Evolutionary conservation across 2,113 vertebrate genomes (phyloP), one percentile per base, ranked within the genome.

Genomic region (Stercorarius parasiticus): DNA sequence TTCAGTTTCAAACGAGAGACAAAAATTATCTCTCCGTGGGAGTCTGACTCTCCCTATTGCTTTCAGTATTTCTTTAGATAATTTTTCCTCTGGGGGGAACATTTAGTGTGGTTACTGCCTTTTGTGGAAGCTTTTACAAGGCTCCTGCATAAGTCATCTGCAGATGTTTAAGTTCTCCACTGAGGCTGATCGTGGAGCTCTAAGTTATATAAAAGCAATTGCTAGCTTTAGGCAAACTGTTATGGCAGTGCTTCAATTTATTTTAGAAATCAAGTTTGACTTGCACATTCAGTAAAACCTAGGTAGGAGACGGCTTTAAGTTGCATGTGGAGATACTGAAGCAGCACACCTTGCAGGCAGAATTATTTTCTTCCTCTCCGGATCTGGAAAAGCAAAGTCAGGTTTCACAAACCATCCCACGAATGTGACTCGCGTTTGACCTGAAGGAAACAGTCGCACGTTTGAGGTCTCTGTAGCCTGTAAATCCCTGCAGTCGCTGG

Each of bases 91-190:
- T 1, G 21, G 30, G 45, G 52, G 52, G 34, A 56, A 22, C 65
- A 13, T 89, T 91, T 20, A 58, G 10, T 8, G 42, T 50, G 21
- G 27, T 82, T 66, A 27, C 47, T 82, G 69, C 61, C 47, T 87
- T 90, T 78, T 79, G 43, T 79, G 71, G 90, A 15, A 93, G 70
- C 36, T 30, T 94, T 92, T 50, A 67, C n/a, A 30, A 62, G 72
- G 71, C 72, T 89, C 49, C 20, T 0, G 0, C 65, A 36, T 29
- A 36, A 74, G 38, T 56, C 76, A 12, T 43, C 69, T 49, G 72
- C 45, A 15, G 79, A 53, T 56, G 22, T 59, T 11, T 3, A 64
- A 79, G 27, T 38, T 83, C 80, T 97, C 50, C 86, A 15, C 38
- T 25, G 50, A 64, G 83, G 73, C 56, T 81, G 82, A 52, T 74